These are phyloP conservation scores for Lypha dubia DNA, from an alignment of 2,888 invertebrate genomes.

Conservation along the genomic window DNA sequence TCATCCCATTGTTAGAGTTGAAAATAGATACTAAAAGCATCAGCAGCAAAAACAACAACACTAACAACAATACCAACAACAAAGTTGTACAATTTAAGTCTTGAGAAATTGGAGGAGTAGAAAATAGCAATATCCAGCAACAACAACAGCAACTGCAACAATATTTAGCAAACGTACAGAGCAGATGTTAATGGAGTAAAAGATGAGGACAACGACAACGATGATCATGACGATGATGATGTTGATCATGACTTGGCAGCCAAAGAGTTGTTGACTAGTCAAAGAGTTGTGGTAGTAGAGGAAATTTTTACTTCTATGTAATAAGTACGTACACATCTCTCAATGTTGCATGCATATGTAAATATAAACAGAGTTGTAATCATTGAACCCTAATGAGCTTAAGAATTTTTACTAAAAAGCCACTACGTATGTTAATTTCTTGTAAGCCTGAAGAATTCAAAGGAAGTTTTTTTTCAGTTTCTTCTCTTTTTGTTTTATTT, in stretches of 20 bases:
- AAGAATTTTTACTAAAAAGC: constrained; percentile 66
- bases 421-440: constrained; percentile 58
- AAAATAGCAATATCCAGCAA: constrained; percentile 55
- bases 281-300: constrained; percentile 8
- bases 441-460: constrained; percentile 33
- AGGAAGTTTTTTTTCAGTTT: constrained; percentile 26
- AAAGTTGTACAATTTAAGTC: constrained; percentile 57
- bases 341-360: constrained; percentile 59
- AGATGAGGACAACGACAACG: constrained; percentile 48
- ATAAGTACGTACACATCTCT: not conserved
- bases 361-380: constrained; percentile 66
- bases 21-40: constrained; percentile 58
- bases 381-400: constrained; percentile 68
- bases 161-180: constrained; percentile 39
- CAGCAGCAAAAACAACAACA: constrained; percentile 35
- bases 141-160: constrained; percentile 19
- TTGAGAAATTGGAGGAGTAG: constrained; percentile 72
- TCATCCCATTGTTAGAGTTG: constrained; percentile 58
- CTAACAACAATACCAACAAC: constrained; percentile 33
- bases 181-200: constrained; percentile 62
- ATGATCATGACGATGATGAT: constrained; percentile 4
- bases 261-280: constrained; percentile 14
- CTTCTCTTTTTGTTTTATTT: not conserved
- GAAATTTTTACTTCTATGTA: constrained; percentile 38
- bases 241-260: constrained; percentile 53